These are phyloP conservation scores for Brachyptera risi DNA, from an alignment of 2,888 invertebrate species.

Conservation along the genomic window DNA sequence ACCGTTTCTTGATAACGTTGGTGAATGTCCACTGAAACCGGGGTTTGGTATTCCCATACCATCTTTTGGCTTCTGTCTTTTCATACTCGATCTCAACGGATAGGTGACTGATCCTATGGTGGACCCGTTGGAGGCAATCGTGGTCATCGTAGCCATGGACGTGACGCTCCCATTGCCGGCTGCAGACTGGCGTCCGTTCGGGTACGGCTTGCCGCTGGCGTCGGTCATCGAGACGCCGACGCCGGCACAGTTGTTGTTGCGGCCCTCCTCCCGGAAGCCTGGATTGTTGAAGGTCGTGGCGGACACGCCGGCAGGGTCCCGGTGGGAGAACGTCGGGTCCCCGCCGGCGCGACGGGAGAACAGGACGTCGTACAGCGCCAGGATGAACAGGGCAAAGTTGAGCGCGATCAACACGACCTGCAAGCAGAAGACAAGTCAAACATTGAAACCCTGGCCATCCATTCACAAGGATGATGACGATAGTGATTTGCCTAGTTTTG, in stretches of 20 bases:
- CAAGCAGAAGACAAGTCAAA: slow-evolving; percentile 40
- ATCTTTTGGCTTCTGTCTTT: slow-evolving; percentile 70
- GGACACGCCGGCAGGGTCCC: slow-evolving; percentile 53
- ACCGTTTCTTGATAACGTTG: slow-evolving; percentile 76
- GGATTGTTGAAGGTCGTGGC: slow-evolving; percentile 82
- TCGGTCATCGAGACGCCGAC: slow-evolving; percentile 73
- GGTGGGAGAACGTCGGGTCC: slow-evolving; percentile 65
- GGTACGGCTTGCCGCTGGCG: slow-evolving; percentile 79
- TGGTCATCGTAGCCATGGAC: slow-evolving; percentile 30
- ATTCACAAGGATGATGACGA: no score
- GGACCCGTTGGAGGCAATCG: slow-evolving; percentile 51
- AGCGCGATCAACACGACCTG: slow-evolving; percentile 76
- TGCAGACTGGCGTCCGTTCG: slow-evolving; percentile 42
- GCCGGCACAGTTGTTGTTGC: slow-evolving; percentile 38
- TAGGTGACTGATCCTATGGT: slow-evolving; percentile 48
- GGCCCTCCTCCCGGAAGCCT: slow-evolving; percentile 78
- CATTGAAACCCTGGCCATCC: no score
- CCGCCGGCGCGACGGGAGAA: slow-evolving; percentile 72
- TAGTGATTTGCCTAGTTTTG: no score
- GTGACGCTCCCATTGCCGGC: slow-evolving; percentile 45
- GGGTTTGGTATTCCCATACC: slow-evolving; percentile 80
- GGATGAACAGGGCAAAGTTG: slow-evolving; percentile 69
- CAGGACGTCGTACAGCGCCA: slow-evolving; percentile 75
- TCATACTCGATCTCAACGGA: slow-evolving; percentile 74
- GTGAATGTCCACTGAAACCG: slow-evolving; percentile 77